A percentile compares a stretch with the other conserved stretches of the same genome.
Evolutionary conservation across 2,888 invertebrate species (phyloP).

Genomic region (Agonopterix alstromeriana): DNA sequence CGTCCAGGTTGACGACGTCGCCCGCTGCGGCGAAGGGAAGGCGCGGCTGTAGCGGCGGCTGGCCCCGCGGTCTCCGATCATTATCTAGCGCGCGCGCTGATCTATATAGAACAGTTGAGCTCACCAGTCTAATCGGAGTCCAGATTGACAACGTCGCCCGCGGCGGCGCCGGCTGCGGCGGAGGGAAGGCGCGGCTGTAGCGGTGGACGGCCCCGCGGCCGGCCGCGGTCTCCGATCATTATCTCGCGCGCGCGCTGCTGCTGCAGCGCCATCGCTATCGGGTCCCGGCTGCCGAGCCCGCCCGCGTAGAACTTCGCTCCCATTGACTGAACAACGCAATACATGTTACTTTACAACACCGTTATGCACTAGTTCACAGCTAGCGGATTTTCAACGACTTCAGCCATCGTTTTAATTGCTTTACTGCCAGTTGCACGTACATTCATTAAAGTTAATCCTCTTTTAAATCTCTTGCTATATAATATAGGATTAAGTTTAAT

Average conservation of each 20-base stretch:
- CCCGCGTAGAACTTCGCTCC: slow-evolving; percentile 71
- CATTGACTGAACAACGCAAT: slow-evolving; percentile 31
- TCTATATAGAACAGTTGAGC: background rate
- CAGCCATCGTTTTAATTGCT: no score
- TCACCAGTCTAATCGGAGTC: slow-evolving; percentile 46
- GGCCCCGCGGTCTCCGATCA: slow-evolving; percentile 48
- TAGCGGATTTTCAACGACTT: no score
- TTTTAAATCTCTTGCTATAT: no score
- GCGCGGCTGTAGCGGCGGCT: slow-evolving; percentile 36
- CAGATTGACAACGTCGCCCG: slow-evolving; percentile 56
- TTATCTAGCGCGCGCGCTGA: slow-evolving; percentile 64
- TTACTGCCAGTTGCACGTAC: no score
- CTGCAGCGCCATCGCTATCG: slow-evolving; percentile 68
- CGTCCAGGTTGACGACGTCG: slow-evolving; percentile 65
- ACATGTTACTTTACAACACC: no score
- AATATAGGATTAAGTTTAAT: no score
- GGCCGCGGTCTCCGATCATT: slow-evolving; percentile 41
- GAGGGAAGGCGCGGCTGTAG: slow-evolving; percentile 26
- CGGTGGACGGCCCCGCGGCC: slow-evolving; percentile 42
- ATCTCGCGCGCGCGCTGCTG: slow-evolving; percentile 66
- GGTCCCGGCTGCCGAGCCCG: slow-evolving; percentile 71
- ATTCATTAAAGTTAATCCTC: no score
- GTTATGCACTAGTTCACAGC: no score
- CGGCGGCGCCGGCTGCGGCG: slow-evolving; percentile 17
- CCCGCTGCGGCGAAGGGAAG: slow-evolving; percentile 16